Evolutionary conservation across 2,888 invertebrate species (phyloP).

Genomic region (Morinoia aosen): DNA sequence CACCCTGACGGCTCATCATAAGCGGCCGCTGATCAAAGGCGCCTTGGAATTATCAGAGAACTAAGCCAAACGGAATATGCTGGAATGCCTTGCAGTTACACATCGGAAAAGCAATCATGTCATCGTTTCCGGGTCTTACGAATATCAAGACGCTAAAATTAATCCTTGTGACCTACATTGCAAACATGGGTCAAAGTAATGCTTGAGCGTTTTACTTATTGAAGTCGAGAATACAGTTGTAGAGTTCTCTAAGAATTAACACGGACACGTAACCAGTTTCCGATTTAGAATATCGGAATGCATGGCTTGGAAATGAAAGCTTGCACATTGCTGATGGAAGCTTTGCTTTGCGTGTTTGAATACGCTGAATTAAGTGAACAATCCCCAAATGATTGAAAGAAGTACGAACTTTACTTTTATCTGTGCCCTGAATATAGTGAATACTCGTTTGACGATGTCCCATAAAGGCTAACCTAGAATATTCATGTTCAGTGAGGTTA

Average conservation of each 20-base stretch:
- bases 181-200: neutral
- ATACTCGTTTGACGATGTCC: too few relatives aligned
- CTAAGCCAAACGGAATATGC: constrained; percentile 12
- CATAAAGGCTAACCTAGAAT: too few relatives aligned
- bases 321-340: neutral
- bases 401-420: too few relatives aligned
- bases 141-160: neutral
- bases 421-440: too few relatives aligned
- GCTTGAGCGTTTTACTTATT: neutral
- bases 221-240: neutral
- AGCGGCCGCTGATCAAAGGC: neutral
- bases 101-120: neutral
- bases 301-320: neutral
- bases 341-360: too few relatives aligned
- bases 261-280: neutral
- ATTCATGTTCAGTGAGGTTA: too few relatives aligned
- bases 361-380: too few relatives aligned
- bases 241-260: neutral
- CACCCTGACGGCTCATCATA: constrained; percentile 12
- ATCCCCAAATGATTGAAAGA: too few relatives aligned
- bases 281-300: neutral
- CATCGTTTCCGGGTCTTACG: neutral
- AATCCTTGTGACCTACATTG: neutral
- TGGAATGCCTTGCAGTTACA: neutral
- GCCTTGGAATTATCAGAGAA: neutral